Percentiles rank a stretch among this genome's conserved stretches.
These are phyloP conservation scores for Epizoanthus fatuus DNA, from an alignment of 92 coral and sea anemone genomes.

Conservation along the genomic window DNA sequence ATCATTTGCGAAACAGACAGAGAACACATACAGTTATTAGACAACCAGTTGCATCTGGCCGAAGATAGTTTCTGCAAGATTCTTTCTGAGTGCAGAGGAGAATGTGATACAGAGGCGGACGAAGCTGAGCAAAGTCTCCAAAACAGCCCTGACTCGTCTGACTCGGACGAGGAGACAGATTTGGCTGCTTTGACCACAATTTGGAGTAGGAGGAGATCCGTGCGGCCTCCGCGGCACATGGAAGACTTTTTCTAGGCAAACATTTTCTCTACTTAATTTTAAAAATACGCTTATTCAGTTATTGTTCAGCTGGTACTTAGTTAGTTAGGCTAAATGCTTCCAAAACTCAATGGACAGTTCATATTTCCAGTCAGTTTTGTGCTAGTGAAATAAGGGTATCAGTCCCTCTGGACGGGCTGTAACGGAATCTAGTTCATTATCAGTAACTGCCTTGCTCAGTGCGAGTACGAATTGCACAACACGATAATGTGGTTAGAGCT, in stretches of 20 bases:
- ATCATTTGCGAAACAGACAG: not conserved
- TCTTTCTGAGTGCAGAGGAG: not conserved
- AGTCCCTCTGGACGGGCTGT: not conserved
- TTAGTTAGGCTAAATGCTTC: not conserved
- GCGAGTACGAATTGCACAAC: conserved; percentile 4
- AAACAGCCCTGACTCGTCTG: not conserved
- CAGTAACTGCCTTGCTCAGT: not conserved
- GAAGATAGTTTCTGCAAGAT: conserved; percentile 27
- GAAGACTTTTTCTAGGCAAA: conserved; percentile 4
- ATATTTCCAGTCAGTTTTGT: not conserved
- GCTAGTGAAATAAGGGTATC: not conserved
- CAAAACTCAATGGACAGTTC: not conserved
- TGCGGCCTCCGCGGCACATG: conserved; percentile 45
- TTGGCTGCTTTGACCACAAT: conserved; percentile 15
- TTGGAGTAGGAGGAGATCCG: conserved; percentile 55
- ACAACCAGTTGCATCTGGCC: not conserved
- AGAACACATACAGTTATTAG: not conserved
- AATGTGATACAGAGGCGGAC: not conserved
- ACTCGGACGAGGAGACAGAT: conserved; percentile 5
- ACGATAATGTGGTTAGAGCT: not conserved
- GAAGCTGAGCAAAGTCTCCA: not conserved
- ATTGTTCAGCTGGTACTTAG: not conserved
- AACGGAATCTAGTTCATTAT: too few relatives aligned
- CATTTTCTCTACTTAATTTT: not conserved
- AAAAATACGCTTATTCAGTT: not conserved